Evolutionary conservation across 1,140 invertebrate genomes (phyloP), one percentile per base, ranked within the genome.

Genomic region (Drosophila varians): DNA sequence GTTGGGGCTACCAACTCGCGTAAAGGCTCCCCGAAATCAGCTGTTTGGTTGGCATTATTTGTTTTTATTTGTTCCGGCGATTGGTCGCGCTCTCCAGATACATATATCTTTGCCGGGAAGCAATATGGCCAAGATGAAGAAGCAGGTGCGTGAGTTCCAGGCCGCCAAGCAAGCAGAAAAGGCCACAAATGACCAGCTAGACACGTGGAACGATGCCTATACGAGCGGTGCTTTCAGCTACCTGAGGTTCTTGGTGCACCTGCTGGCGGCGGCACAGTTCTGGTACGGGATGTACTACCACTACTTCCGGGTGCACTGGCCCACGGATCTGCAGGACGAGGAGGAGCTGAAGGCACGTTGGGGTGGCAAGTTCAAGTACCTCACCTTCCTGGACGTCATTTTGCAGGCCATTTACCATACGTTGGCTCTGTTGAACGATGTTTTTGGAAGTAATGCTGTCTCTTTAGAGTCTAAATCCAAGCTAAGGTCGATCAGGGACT

Each of bases 291-390:
- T 90, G 11, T 90, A 90, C 31, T 90, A 72, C 28, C 74, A 90
- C 64, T 62, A 84, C 14, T 74, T 66, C 3, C 77, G 84, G 23
- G 51, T 90, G 16, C 61, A 88, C 38, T 86, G 76, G 76, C 80
- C 80, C 21, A 18, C 19, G 9, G 66, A 61, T 14, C 14, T 86
- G 52, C 46, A 34, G 8, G 58, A 84, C 19, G 80, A 86, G 51
- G 76, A 74, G 2, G 82, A 87, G 36, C 49, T 86, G 0, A 80
- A 86, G 36, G 55, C 78, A 0, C 76, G 71, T 3, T 90, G 79
- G 78, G 88, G 88, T 23, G 88, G 88, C 7, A 90, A 90, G 40
- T 90, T 90, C n/a, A 90, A 90, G 48, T 90, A 82, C 47, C 64
- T 90, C 7, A 88, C 88, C 7, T 89, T 90, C 12, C 71, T 90